These are phyloP conservation scores for Temnothorax unifasciatus DNA, from an alignment of 2,888 invertebrate genomes.

Conservation along the genomic window DNA sequence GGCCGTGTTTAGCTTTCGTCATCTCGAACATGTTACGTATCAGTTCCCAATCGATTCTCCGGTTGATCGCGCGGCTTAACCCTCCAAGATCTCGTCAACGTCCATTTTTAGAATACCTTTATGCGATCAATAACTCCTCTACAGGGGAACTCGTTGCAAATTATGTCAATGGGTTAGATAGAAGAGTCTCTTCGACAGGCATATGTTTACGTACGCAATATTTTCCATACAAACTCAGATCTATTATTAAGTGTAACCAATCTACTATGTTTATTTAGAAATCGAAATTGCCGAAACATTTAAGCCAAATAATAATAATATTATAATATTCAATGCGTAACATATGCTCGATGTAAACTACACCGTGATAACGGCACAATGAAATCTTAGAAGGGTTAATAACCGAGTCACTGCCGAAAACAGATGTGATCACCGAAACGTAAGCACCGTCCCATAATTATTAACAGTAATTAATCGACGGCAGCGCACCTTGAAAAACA, in stretches of 20 bases:
- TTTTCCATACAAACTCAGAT: not conserved
- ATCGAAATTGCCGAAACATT: not conserved
- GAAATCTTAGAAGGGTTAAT: conserved; percentile 3
- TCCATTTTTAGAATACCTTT: conserved; percentile 55
- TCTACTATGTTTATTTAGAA: not conserved
- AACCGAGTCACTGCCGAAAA: conserved; percentile 17
- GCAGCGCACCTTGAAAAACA: conserved; percentile 28
- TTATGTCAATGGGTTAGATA: conserved; percentile 53
- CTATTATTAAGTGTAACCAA: not conserved
- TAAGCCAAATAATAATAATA: not conserved
- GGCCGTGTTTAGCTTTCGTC: conserved; percentile 40
- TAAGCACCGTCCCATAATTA: conserved; percentile 22
- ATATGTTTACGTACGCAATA: not conserved
- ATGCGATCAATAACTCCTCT: conserved; percentile 48
- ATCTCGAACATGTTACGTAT: conserved; percentile 49
- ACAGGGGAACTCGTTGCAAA: conserved; percentile 28
- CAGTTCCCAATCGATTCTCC: conserved; percentile 48
- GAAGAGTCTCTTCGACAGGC: not conserved
- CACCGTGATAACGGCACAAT: not conserved
- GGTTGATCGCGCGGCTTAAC: conserved; percentile 52
- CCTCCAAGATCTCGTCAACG: conserved; percentile 49
- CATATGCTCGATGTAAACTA: not conserved
- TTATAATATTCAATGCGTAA: not conserved
- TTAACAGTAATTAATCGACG: conserved; percentile 52
- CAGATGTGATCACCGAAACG: conserved; percentile 40